Percentiles rank a stretch among this genome's conserved stretches.
phyloP scores from a whole-genome alignment of 2,797 vertebrate species.

The Anabas testudineus region DNA sequence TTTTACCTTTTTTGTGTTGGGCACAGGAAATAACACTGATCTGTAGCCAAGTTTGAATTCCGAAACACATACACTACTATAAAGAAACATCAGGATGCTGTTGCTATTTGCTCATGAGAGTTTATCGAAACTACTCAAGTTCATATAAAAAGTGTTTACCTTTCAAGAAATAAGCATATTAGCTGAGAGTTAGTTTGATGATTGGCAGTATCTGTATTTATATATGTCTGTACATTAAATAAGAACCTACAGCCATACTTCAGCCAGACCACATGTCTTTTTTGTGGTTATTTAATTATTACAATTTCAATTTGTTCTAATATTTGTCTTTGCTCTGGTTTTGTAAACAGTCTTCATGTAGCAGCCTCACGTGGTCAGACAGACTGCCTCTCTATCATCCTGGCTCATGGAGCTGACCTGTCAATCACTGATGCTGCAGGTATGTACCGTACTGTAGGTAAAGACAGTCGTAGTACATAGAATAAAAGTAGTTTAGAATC shows the following conservation, averaged over 20 bases:
- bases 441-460: constrained; percentile 58
- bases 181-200: not conserved
- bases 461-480: not conserved
- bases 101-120: not conserved
- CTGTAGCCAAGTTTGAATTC: not conserved
- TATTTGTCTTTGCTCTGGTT: constrained; percentile 19
- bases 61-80: too few species aligned
- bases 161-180: not conserved
- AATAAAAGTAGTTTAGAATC: not conserved
- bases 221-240: not conserved
- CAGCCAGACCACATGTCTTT: too few species aligned
- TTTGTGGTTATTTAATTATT: not conserved
- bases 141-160: not conserved
- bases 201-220: not conserved
- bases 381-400: constrained; percentile 92
- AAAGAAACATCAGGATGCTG: not conserved
- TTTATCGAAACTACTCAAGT: not conserved
- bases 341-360: constrained; percentile 89
- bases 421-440: constrained; percentile 90
- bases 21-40: not conserved
- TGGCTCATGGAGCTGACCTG: constrained; percentile 91
- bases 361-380: constrained; percentile 90
- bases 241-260: too few species aligned
- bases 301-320: constrained; percentile 6
- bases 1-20: constrained; percentile 1